phyloP scores from a whole-genome alignment of 2,113 vertebrate species.

The Pristiophorus japonicus region DNA sequence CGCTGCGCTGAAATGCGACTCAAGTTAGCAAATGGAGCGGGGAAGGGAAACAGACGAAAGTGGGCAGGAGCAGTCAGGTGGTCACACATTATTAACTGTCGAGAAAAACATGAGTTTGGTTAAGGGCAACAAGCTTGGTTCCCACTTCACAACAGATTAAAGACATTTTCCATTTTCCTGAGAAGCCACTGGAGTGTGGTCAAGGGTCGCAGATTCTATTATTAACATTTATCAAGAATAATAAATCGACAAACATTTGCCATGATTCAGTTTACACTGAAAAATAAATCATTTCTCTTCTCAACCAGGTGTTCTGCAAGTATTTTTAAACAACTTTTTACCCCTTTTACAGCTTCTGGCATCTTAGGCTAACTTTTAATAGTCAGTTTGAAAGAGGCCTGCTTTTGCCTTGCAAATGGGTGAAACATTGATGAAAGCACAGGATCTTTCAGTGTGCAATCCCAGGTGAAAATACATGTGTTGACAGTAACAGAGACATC shows the following conservation, averaged over 20 bases:
- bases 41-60: not conserved
- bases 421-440: not conserved
- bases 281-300: not conserved
- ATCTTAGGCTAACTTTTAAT: not conserved
- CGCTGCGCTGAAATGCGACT: not conserved
- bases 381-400: not conserved
- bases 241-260: not conserved
- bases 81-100: not conserved
- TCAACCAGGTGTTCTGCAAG: not conserved
- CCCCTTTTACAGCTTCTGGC: not conserved
- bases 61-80: not conserved
- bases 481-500: not conserved
- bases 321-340: not conserved
- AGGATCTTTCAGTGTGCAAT: not conserved
- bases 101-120: not conserved
- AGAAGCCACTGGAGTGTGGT: not conserved
- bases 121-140: not conserved
- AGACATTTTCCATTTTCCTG: not conserved
- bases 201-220: too few relatives aligned
- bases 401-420: not conserved
- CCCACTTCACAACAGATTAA: not conserved
- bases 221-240: not conserved
- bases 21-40: not conserved
- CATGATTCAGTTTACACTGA: not conserved
- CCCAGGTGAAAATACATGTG: not conserved